Evolutionary conservation across 1,140 invertebrate genomes (phyloP), one percentile per base, ranked within the genome.

Genomic region (Caenorhabditis remanei): DNA sequence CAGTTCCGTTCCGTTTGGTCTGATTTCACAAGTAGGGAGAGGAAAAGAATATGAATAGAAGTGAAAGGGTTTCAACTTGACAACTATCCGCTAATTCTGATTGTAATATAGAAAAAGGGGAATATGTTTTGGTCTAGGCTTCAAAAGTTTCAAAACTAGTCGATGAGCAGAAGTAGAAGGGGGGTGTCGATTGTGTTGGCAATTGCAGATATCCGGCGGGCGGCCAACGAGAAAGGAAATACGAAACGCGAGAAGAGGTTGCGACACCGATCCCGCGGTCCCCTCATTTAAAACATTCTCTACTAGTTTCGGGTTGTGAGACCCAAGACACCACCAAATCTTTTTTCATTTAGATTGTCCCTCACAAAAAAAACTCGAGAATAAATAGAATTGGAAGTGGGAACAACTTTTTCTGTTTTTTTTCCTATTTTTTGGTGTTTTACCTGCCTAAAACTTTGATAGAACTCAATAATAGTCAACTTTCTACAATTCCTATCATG

Each of bases 181-280:
- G 19, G 71, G 71, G 71, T 79, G 71, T 79, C 71, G 71, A 79
- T 79, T 79, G 71, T 79, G 71, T 79, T 50, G 43, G 71, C 71
- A 79, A 79, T 79, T 79, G 71, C 40, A 79, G 71, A 79, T 79
- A 79, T 79, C 71, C 71, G 71, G 71, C 19, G 11, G 46, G 46
- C 71, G 46, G 71, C n/a, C 71, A 50, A 79, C 71, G 46, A 50
- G 46, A 79, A 79, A 79, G 71, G 71, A 79, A 79, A 79, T 79
- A 79, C 71, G 71, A 79, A 79, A 79, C 71, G 71, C 71, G 71
- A 79, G 71, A 79, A 79, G 71, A 79, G 71, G 71, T 79, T 79
- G 71, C 71, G 71, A 79, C 71, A 79, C 71, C 71, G 71, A 79
- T 79, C 71, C 43, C 67, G 63, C 63, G 63, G n/a, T n/a, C 71